Percentiles rank a stretch among this genome's conserved stretches.
phyloP scores from a whole-genome alignment of 1,140 invertebrate genomes.

The Leptoteleia sp. region DNA sequence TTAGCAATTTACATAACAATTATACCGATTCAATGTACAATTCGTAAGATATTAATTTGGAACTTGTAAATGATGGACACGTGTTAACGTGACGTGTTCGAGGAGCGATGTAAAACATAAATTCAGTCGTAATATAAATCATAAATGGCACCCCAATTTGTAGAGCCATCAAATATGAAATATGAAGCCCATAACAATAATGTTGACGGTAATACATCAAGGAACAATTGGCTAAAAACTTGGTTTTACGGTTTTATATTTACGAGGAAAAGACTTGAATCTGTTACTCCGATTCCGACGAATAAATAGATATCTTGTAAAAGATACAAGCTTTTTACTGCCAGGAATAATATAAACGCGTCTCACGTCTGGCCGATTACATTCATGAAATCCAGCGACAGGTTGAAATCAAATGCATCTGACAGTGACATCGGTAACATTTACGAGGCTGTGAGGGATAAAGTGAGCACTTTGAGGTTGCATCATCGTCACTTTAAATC shows the following conservation, averaged over 20 bases:
- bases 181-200: too few species aligned
- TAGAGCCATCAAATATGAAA: too few species aligned
- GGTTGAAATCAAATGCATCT: constrained; percentile 76
- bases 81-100: too few species aligned
- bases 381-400: constrained; percentile 64
- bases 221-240: too few species aligned
- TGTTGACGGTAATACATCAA: too few species aligned
- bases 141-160: too few species aligned
- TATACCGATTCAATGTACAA: too few species aligned
- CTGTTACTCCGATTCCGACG: constrained; percentile 30
- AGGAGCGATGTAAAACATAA: too few species aligned
- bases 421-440: constrained; percentile 81
- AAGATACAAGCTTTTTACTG: constrained; percentile 58
- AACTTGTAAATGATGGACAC: too few species aligned
- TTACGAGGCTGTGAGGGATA: constrained; percentile 81
- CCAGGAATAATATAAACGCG: constrained; percentile 55
- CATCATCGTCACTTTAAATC: constrained; percentile 82
- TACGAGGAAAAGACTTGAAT: constrained; percentile 39
- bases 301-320: constrained; percentile 55
- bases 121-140: too few species aligned
- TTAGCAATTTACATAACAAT: too few species aligned
- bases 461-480: constrained; percentile 81
- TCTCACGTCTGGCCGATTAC: constrained; percentile 59
- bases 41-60: too few species aligned
- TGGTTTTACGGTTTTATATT: constrained; percentile 27